Evolutionary conservation across 2,797 vertebrate genomes (phyloP).

Genomic region (Lithobates sylvaticus): DNA sequence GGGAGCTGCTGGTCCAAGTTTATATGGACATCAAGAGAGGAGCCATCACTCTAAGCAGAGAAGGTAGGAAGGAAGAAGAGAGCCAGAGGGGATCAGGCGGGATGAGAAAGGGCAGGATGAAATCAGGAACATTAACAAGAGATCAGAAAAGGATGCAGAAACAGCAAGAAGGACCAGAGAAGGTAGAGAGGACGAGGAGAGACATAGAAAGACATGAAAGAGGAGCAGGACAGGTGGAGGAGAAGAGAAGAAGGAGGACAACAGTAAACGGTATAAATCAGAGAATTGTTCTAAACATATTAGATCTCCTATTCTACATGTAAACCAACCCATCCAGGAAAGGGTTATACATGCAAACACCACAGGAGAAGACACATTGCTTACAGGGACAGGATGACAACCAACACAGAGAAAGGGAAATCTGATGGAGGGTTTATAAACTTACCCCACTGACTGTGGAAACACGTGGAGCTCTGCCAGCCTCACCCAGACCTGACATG

Average conservation of each 20-base stretch:
- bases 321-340: not conserved
- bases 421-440: not conserved
- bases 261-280: conserved; percentile 45
- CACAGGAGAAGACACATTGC: not conserved
- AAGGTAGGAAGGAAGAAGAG: not conserved
- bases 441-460: conserved; percentile 83
- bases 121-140: not conserved
- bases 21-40: conserved; percentile 90
- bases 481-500: conserved; percentile 78
- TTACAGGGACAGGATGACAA: not conserved
- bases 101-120: not conserved
- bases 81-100: not conserved
- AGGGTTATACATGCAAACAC: not conserved
- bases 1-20: conserved; percentile 86
- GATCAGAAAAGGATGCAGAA: not conserved
- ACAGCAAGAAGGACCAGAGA: not conserved
- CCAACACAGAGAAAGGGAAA: not conserved
- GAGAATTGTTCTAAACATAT: conserved; percentile 26
- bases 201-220: not conserved
- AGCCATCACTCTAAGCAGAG: conserved; percentile 70
- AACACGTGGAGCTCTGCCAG: conserved; percentile 77
- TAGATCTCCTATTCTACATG: conserved; percentile 24
- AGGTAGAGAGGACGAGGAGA: not conserved
- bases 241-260: not conserved
- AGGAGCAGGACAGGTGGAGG: not conserved